These are phyloP conservation scores for Trachelipus rathkii DNA, from an alignment of 1,140 invertebrate genomes.

Conservation along the genomic window DNA sequence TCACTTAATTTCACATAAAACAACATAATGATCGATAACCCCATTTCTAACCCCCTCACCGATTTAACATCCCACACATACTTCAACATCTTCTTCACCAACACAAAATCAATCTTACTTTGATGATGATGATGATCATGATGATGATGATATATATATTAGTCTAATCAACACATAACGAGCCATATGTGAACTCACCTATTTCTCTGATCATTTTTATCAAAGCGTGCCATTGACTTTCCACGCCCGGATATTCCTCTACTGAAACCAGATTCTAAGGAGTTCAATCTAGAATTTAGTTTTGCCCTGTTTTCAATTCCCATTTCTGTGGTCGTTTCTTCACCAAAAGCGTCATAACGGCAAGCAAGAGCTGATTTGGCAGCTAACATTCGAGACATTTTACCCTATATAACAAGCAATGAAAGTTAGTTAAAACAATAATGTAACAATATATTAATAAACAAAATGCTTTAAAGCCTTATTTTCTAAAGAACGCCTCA, in stretches of 20 bases:
- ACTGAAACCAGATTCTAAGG: conserved; percentile 79
- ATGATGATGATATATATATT: too few species aligned
- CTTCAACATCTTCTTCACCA: too few species aligned
- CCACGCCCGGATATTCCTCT: conserved; percentile 74
- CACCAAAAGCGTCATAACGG: conserved; percentile 91
- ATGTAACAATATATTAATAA: conserved; percentile 14
- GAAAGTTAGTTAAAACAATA: conserved; percentile 16
- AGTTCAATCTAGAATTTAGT: conserved; percentile 69
- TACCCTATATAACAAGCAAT: conserved; percentile 47
- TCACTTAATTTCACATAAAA: too few species aligned
- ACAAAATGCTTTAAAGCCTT: not conserved
- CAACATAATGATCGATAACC: too few species aligned
- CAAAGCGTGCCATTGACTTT: conserved; percentile 78
- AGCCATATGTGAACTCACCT: conserved; percentile 48
- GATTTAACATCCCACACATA: too few species aligned
- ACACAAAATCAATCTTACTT: too few species aligned
- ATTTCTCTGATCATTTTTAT: conserved; percentile 78
- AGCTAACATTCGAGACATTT: conserved; percentile 94
- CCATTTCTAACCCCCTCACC: too few species aligned
- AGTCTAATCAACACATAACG: too few species aligned
- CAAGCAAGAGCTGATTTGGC: conserved; percentile 90
- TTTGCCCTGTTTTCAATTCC: conserved; percentile 83
- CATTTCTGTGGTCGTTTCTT: conserved; percentile 71
- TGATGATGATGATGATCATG: too few species aligned
- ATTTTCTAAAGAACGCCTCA: too few species aligned